Evolutionary conservation across 2,113 vertebrate species (phyloP), one percentile per base, ranked within the genome.

Genomic region (Salminus brasiliensis): DNA sequence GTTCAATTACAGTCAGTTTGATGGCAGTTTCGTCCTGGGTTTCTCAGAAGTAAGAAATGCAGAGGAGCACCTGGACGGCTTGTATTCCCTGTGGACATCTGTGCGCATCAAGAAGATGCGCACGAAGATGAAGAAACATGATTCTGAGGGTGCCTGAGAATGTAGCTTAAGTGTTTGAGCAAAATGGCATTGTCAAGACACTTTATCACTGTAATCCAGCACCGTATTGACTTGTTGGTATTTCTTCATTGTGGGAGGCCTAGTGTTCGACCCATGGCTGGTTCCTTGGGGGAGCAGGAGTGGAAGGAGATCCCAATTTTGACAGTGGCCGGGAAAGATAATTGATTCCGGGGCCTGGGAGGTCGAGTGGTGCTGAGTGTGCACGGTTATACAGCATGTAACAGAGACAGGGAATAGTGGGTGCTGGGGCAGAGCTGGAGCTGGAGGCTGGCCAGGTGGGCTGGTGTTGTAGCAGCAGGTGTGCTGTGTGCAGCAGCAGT

Each of bases 401-500:
- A 27, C 18, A 3, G 80, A 88, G 86, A 85, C 80, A 81, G 85
- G 80, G 47, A 25, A 55, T 52, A 87, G 81, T 86, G 72, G 78
- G 85, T 79, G 7, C 12, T 79, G 43, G 72, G 79, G 86, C 82
- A 34, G 85, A 80, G 85, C 75, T 77, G 75, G 81, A 87, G 84
- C 84, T 88, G 88, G 88, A 88, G 85, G 68, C 16, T 79, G 78
- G 87, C 88, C 90, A 89, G 87, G 84, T 80, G 85, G 79, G 82
- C 82, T 77, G 78, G 67, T 21, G 83, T 81, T 88, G 85, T 87
- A 91, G 90, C 89, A 49, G 47, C 47, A 49, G 47, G 47, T 49
- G 18, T 91, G 91, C 87, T 76, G 85, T 87, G 86, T 89, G 88
- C 88, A 82, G 89, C 89, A 84, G 89, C 84, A 90, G 76, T 84